A percentile compares a stretch with the other conserved stretches of the same genome.
Evolutionary conservation across 2,888 invertebrate genomes (phyloP).

Genomic region (Noctuana brunneofusca): DNA sequence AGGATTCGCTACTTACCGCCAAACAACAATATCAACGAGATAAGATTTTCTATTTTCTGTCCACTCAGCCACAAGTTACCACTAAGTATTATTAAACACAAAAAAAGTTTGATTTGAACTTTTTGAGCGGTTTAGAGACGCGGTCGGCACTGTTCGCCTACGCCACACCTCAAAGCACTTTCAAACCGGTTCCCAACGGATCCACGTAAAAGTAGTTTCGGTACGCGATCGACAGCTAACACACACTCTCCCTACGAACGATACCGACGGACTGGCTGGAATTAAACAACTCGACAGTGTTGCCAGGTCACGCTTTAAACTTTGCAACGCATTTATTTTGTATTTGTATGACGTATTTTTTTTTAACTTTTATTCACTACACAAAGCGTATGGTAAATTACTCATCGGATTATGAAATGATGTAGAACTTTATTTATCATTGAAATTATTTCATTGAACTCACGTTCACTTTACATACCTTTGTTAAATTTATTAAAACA

Average conservation of each 20-base stretch:
- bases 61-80: slow-evolving; percentile 34
- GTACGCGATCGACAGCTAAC: slow-evolving; percentile 44
- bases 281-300: slow-evolving; percentile 57
- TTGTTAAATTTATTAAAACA: too few relatives aligned
- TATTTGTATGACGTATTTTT: slow-evolving; percentile 14
- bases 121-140: slow-evolving; percentile 62
- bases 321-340: slow-evolving; percentile 2
- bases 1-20: slow-evolving; percentile 25
- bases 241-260: slow-evolving; percentile 50
- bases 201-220: slow-evolving; percentile 71
- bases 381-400: too few relatives aligned
- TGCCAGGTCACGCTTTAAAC: slow-evolving; percentile 47
- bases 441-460: too few relatives aligned
- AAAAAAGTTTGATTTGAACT: slow-evolving; percentile 49
- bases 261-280: slow-evolving; percentile 55
- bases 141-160: slow-evolving; percentile 62
- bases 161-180: slow-evolving; percentile 76
- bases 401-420: too few relatives aligned
- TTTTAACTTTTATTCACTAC: too few relatives aligned
- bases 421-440: too few relatives aligned
- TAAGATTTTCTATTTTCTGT: slow-evolving; percentile 29
- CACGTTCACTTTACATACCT: too few relatives aligned
- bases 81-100: slow-evolving; percentile 35
- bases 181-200: slow-evolving; percentile 70
- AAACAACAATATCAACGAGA: slow-evolving; percentile 18